A percentile compares a stretch with the other conserved stretches of the same genome.
Evolutionary conservation across 2,113 vertebrate species (phyloP).

Genomic region (Oxyura jamaicensis): DNA sequence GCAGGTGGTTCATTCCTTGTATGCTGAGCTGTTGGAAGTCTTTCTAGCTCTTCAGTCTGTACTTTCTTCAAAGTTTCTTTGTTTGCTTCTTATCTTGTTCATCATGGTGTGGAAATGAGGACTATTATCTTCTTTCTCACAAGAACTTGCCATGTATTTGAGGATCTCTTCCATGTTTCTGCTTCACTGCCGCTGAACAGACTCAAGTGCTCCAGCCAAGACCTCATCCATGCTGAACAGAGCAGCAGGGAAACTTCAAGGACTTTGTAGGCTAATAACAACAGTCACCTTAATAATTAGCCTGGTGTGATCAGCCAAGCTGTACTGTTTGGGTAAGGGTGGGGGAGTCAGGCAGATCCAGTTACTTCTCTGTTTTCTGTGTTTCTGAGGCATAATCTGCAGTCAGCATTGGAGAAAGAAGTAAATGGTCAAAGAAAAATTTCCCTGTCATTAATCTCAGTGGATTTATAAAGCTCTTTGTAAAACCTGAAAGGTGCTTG

Average conservation of each 20-base stretch:
- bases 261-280: not conserved
- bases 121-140: not conserved
- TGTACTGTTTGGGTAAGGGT: not conserved
- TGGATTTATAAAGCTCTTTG: not conserved
- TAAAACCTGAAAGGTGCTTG: not conserved
- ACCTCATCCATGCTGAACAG: not conserved
- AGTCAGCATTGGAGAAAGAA: not conserved
- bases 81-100: not conserved
- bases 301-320: not conserved
- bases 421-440: not conserved
- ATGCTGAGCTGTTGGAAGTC: not conserved
- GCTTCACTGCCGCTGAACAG: not conserved
- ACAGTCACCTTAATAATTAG: not conserved
- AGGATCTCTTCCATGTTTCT: not conserved
- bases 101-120: not conserved
- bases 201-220: not conserved
- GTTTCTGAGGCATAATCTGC: not conserved
- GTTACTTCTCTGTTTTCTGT: not conserved
- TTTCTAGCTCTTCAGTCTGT: not conserved
- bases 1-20: not conserved
- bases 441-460: not conserved
- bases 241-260: not conserved
- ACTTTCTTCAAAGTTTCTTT: not conserved
- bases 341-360: not conserved
- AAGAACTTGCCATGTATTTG: not conserved